phyloP scores from a whole-genome alignment of 2,797 vertebrate genomes.

The Semaprochilodus insignis region DNA sequence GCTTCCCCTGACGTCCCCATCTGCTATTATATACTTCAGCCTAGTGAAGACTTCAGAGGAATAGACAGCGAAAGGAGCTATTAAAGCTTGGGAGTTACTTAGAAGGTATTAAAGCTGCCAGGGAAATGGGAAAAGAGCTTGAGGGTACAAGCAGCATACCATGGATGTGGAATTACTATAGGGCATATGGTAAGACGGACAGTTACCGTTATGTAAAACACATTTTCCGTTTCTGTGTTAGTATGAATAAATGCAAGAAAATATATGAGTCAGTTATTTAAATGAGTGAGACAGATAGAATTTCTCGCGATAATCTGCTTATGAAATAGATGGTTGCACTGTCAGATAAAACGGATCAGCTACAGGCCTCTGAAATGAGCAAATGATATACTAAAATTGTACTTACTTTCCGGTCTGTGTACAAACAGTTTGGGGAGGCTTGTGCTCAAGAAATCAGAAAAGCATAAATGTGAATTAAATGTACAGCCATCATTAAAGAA shows the following conservation, averaged over 20 bases:
- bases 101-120: slow-evolving; percentile 21
- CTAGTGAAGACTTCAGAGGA: slow-evolving; percentile 28
- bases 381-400: too few species aligned
- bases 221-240: not conserved
- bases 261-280: not conserved
- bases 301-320: too few species aligned
- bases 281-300: not conserved
- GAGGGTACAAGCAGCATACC: not conserved
- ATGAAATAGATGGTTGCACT: too few species aligned
- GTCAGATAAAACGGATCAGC: too few species aligned
- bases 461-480: too few species aligned
- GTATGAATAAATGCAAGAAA: slow-evolving; percentile 16
- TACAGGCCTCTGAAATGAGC: too few species aligned
- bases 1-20: slow-evolving; percentile 28
- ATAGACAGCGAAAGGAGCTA: slow-evolving; percentile 13
- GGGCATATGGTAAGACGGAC: not conserved
- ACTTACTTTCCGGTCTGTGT: too few species aligned
- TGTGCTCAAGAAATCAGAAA: too few species aligned
- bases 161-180: not conserved
- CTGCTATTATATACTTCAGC: slow-evolving; percentile 44
- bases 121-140: not conserved
- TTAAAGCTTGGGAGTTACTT: slow-evolving; percentile 4
- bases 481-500: too few species aligned
- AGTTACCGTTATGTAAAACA: not conserved
- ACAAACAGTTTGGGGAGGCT: too few species aligned